These are phyloP conservation scores for Prolemur simus DNA, from an alignment of 2,113 vertebrate species.

Conservation along the genomic window DNA sequence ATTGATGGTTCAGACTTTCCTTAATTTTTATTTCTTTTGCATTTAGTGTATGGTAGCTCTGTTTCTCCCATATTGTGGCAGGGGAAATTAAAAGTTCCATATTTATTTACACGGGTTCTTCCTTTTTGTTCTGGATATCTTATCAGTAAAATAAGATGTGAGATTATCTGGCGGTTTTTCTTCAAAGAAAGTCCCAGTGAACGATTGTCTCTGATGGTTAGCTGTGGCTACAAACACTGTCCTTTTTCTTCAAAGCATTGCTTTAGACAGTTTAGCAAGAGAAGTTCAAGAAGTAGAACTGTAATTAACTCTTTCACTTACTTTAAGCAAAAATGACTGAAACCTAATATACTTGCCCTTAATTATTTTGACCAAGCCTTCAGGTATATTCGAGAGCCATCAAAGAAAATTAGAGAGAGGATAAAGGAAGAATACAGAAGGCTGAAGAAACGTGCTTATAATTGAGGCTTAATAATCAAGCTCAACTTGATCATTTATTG, in stretches of 20 bases:
- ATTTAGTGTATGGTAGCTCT: neutral
- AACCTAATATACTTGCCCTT: neutral
- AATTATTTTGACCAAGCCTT: neutral
- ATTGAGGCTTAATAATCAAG: neutral
- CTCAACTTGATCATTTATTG: neutral
- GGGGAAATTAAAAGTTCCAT: neutral
- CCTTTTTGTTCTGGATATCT: conserved; percentile 19
- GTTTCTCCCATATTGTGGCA: neutral
- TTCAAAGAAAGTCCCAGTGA: neutral
- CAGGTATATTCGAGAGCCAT: neutral
- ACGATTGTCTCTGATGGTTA: neutral
- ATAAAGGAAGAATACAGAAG: neutral
- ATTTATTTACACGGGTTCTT: neutral
- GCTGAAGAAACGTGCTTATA: neutral
- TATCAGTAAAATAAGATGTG: conserved; percentile 26
- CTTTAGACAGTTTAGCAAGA: conserved; percentile 7
- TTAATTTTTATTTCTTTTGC: neutral
- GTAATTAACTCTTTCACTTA: conserved; percentile 5
- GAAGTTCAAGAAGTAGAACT: neutral
- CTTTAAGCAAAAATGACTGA: conserved; percentile 5
- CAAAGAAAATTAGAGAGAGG: neutral
- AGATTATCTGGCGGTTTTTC: neutral
- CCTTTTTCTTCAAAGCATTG: neutral
- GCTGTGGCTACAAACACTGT: neutral
- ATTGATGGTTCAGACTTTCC: neutral